phyloP scores from a whole-genome alignment of 35 echinoderm and acorn worm genomes.

The Apostichopus parvimensis region DNA sequence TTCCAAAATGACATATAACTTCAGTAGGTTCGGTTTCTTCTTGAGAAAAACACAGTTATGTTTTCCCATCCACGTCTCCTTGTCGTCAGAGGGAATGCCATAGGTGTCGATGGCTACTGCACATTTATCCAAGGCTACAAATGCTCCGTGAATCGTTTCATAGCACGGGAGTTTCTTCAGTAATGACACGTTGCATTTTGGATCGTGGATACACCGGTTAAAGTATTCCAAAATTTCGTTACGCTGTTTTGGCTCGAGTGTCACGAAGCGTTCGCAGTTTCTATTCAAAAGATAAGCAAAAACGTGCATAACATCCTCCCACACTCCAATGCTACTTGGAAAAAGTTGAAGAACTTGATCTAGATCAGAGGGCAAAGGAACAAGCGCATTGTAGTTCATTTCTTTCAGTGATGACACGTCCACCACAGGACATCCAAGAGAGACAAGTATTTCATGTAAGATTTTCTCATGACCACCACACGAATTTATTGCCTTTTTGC shows the following conservation, averaged over 20 bases:
- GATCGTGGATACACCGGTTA: background rate
- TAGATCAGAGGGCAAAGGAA: background rate
- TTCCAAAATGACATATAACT: background rate
- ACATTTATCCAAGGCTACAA: slow-evolving; percentile 1
- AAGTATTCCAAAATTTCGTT: slow-evolving; percentile 43
- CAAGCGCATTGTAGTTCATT: background rate
- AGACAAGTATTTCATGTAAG: background rate
- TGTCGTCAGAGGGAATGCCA: background rate
- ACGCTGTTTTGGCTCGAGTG: background rate
- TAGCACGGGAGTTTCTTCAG: slow-evolving; percentile 64
- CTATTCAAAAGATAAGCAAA: background rate
- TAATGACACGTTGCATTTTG: background rate
- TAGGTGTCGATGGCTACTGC: background rate
- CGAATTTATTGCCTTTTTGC: background rate
- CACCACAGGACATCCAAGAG: background rate
- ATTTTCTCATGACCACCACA: background rate
- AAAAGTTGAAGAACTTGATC: background rate
- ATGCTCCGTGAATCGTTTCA: slow-evolving; percentile 16
- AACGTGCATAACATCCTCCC: background rate
- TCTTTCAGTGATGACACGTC: slow-evolving; percentile 1
- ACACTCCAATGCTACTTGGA: background rate
- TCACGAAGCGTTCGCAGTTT: slow-evolving; percentile 17
- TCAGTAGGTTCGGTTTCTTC: background rate
- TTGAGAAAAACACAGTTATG: slow-evolving; percentile 10
- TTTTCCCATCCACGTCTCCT: slow-evolving; percentile 19